Base-by-base conservation (phyloP, 2,113 vertebrate genomes). In the Lutjanus erythropterus region DNA sequence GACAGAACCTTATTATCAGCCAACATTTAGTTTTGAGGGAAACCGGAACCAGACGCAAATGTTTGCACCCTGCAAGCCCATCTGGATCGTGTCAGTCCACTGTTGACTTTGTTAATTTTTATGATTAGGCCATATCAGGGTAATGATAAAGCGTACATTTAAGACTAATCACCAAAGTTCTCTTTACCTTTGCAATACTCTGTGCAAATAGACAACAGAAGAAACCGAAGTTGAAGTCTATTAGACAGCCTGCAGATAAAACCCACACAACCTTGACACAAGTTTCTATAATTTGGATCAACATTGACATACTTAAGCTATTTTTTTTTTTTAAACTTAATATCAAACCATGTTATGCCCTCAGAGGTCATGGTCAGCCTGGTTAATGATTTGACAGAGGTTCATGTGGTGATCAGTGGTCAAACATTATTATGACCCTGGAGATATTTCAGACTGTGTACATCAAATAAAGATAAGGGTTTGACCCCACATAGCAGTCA, bases 391-490 rank as follows among this genome's bases (percentile, higher is more conserved):
- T 88, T 19, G 19, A 68, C 60, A 56, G 12, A 8, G 4, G 62
- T 11, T 67, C 35, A 23, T 59, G 81, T 75, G 35, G 71, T 73
- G 1, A 56, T 66, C 10, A 23, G 29, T 19, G 39, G 2, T 19
- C 61, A 50, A 37, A 69, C 62, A 71, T 68, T 55, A 42, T 72
- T 68, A 41, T 39, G 16, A 47, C 72, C 46, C 37, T 5, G 7
- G 44, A 71, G 65, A 81, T 85, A 29, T 41, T 52, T 21, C 31
- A 79, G 37, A 74, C 88, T 87, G 73, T 87, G 86, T 62, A 93
- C 93, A 85, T 78, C 88, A 92, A 93, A 90, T 71, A 93, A 53
- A 91, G 88, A 89, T 90, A 90, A 89, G 87, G 29, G 31, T 80
- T 86, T 93, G 89, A 91, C 90, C 82, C 41, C 58, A 75, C 50